Evolutionary conservation across 2,888 invertebrate genomes (phyloP), one percentile per base, ranked within the genome.

Genomic region (Cheilosia impressa): DNA sequence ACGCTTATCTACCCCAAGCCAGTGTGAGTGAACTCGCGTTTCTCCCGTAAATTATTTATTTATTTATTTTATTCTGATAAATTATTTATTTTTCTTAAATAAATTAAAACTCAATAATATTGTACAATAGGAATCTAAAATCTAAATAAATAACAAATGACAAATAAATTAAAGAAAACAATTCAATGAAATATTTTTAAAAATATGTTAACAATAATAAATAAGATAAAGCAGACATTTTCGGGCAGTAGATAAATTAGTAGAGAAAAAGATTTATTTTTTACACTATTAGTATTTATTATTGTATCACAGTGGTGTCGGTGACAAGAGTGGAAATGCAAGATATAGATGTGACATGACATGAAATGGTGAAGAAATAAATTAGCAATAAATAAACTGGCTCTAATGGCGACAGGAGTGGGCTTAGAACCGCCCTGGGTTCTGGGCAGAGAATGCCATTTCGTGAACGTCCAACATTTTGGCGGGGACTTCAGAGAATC

Each of bases 401-500:
- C 38, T 62, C 65, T 41, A 13, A 15, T 13, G 13, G 52, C 38
- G 41, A 72, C 58, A 68, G 27, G 47, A 63, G 41, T 0, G 19
- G 19, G 7, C 7, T 15, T 78, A 78, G 34, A 62, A 66, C 0
- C 66, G 5, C 22, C 60, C 78, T 17, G 93, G 93, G 85, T 93
- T 92, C 85, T 95, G 95, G 43, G 93, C 95, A 58, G 93, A 93
- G 90, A 95, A 95, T 4, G 95, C 95, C 89, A 95, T 89, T 55
- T 94, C 93, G 77, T 95, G 95, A 2, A 94, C 93, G 84, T 93
- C 93, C 71, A 91, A 71, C 41, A 91, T 84, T 41, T 93, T 90
- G 0, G 91, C 90, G 34, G 93, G 93, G 83, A 92, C 92, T 65
- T 93, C 92, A 10, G 92, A 93, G 89, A 93, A 91, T 57, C 93